Percentiles rank a stretch among this genome's conserved stretches.
These are phyloP conservation scores for Griposia aprilina DNA, from an alignment of 2,888 invertebrate genomes.

Conservation along the genomic window DNA sequence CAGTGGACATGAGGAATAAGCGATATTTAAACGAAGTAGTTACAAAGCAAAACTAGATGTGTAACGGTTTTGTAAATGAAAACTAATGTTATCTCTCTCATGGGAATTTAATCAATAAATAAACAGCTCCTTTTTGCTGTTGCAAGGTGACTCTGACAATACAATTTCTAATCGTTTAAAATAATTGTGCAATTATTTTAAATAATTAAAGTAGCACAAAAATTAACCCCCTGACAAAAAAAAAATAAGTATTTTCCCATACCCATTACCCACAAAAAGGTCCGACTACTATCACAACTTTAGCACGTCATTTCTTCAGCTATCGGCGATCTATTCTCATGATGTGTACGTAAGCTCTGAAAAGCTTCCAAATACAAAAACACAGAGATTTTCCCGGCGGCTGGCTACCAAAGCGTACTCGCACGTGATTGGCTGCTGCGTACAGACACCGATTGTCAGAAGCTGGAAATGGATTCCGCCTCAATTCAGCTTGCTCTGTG, in stretches of 20 bases:
- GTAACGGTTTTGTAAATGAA: background rate
- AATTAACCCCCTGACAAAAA: background rate
- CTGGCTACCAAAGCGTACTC: constrained; percentile 56
- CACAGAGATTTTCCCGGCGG: constrained; percentile 33
- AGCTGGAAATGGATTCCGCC: constrained; percentile 69
- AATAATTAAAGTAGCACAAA: background rate
- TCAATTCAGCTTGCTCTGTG: constrained; percentile 54
- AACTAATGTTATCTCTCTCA: background rate
- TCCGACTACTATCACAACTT: background rate
- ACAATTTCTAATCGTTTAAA: background rate
- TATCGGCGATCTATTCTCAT: constrained; percentile 19
- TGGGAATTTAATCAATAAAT: background rate
- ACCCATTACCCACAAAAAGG: too few relatives aligned
- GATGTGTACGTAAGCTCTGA: constrained; percentile 1
- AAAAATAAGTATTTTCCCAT: background rate
- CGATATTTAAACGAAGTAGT: constrained; percentile 3
- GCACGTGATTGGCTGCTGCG: constrained; percentile 70
- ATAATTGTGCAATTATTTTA: background rate
- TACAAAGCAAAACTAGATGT: constrained; percentile 1
- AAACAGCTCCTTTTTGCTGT: background rate
- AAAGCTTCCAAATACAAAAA: constrained; percentile 39
- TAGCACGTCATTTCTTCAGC: background rate
- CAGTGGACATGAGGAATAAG: constrained; percentile 2
- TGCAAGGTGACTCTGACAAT: background rate
- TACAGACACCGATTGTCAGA: constrained; percentile 67